Conservation (phyloP, 2,113 vertebrate species). For the Merops nubicus region DNA sequence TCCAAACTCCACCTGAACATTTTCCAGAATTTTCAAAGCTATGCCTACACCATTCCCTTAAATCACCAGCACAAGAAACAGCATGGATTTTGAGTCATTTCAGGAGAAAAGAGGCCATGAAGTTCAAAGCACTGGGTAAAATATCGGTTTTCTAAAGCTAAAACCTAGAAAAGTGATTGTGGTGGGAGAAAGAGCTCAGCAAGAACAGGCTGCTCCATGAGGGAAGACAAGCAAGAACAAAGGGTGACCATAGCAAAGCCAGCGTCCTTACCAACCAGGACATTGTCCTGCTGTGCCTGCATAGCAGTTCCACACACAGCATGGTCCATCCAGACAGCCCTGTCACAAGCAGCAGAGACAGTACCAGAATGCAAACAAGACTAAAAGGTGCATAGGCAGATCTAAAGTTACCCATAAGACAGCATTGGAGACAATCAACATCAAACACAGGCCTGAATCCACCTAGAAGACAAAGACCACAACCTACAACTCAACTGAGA, state of each 20-base stretch:
- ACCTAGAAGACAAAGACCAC: neutral
- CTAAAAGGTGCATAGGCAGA: neutral
- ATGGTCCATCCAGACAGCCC: neutral
- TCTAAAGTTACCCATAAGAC: neutral
- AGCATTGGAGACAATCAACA: neutral
- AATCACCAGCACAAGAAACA: neutral
- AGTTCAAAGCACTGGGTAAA: neutral
- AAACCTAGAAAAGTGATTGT: neutral
- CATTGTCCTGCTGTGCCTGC: neutral
- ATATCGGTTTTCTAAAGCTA: neutral
- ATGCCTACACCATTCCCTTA: neutral
- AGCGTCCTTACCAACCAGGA: neutral
- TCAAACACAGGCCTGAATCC: neutral
- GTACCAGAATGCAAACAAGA: neutral
- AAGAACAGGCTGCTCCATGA: neutral
- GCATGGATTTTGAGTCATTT: neutral
- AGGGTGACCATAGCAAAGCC: rapidly evolving
- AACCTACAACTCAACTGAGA: neutral
- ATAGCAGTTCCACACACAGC: neutral
- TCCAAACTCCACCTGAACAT: neutral
- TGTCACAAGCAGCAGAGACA: neutral
- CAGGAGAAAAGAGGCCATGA: neutral
- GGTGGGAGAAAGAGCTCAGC: neutral
- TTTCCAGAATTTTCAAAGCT: neutral
- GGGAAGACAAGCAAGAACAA: neutral